Evolutionary conservation across 2,113 vertebrate genomes (phyloP).

Genomic region (Aviceda subcristata): DNA sequence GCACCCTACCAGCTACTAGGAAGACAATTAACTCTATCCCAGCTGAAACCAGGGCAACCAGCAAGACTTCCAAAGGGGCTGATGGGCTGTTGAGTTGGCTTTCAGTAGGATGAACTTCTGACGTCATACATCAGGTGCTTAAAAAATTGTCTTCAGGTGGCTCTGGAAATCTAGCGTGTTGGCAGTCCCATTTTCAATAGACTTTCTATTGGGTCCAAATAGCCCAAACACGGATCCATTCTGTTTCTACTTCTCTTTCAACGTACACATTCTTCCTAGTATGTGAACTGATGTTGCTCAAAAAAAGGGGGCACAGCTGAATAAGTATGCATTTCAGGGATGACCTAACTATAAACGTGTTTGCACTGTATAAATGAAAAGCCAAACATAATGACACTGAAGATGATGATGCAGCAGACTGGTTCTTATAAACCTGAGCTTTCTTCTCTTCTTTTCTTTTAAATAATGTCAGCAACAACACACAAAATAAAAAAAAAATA

Average conservation of each 20-base stretch:
- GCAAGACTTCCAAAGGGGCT: not conserved
- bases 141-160: not conserved
- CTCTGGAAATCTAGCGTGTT: not conserved
- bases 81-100: not conserved
- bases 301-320: not conserved
- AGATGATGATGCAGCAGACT: not conserved
- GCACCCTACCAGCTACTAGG: too few relatives aligned
- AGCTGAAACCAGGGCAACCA: too few relatives aligned
- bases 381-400: not conserved
- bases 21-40: too few relatives aligned
- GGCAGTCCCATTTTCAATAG: not conserved
- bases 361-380: not conserved
- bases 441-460: not conserved
- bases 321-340: not conserved
- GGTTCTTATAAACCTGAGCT: not conserved
- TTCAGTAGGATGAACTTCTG: not conserved
- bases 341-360: not conserved
- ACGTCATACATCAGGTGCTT: not conserved
- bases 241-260: not conserved
- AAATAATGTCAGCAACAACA: not conserved
- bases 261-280: not conserved
- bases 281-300: not conserved
- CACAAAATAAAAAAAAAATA: not conserved
- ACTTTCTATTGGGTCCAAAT: not conserved
- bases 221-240: not conserved